Evolutionary conservation across 1,140 invertebrate genomes (phyloP).

Genomic region (Drosophila suzukii): DNA sequence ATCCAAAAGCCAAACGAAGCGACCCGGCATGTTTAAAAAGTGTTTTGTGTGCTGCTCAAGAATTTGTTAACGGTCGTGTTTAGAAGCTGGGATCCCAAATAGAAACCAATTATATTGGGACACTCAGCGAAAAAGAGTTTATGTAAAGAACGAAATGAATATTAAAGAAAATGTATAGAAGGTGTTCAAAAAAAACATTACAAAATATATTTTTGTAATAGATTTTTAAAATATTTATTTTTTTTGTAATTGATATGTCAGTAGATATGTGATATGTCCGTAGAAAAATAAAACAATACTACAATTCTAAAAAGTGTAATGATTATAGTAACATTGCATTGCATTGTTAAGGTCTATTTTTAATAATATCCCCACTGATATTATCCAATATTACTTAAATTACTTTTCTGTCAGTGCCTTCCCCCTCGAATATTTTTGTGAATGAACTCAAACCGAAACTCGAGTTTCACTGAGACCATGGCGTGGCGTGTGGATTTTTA

Average conservation of each 20-base stretch:
- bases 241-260: too few species aligned
- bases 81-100: conserved; percentile 38
- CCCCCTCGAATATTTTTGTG: conserved; percentile 69
- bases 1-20: conserved; percentile 10
- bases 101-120: conserved; percentile 17
- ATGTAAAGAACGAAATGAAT: neutral
- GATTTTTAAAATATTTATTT: too few species aligned
- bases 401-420: neutral
- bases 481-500: conserved; percentile 80
- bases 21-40: conserved; percentile 18
- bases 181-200: too few species aligned
- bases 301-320: too few species aligned
- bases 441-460: conserved; percentile 67
- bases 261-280: too few species aligned
- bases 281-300: too few species aligned
- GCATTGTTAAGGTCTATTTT: too few species aligned
- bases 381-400: neutral
- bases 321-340: too few species aligned
- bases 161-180: too few species aligned
- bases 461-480: conserved; percentile 61
- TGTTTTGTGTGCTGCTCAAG: conserved; percentile 67
- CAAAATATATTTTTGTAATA: too few species aligned
- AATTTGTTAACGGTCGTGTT: conserved; percentile 79
- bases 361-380: too few species aligned
- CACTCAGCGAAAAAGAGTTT: conserved; percentile 7